Base-by-base conservation (phyloP, 2,797 vertebrate genomes). In the Chloroceryle amazona region DNA sequence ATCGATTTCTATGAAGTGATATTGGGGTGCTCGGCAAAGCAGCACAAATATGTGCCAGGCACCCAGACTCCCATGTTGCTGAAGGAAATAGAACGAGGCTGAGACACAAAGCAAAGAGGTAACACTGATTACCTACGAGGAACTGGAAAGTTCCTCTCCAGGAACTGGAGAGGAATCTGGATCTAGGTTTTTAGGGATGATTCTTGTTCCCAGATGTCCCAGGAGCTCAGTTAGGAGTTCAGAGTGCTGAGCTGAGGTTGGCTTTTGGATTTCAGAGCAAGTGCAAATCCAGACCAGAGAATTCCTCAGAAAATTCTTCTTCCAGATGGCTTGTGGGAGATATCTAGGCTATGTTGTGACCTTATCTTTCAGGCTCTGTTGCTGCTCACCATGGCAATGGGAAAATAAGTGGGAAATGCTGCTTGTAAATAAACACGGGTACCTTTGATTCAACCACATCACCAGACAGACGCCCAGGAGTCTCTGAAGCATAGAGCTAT, bases 281-380 rank as follows among this genome's bases (percentile, higher is more conserved):
- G 9, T 2, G 1, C 31, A 88, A 81, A 83, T 73, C 20, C 72
- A 20, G 33, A 65, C 68, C 72, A 91, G 79, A 74, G 79, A 76
- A 44, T 76, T 90, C 47, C 52, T 78, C 52, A 33, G 73, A 84
- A 89, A 91, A 72, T 0, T 0, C n/a, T 58, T 85, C 41, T 90
- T 74, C 90, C 85, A 93, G 85, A 81, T 81, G 86, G 68, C 52
- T 94, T 81, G 76, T 83, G 72, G 85, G 82, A 94, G 74, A 86
- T 67, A 88, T 17, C 51, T 90, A 86, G 80, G 65, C 57, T 85
- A 17, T 81, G 47, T 55, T 90, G 75, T 88, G 92, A 88, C 93
- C 95, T 90, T 80, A 7, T 66, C 31, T 96, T 90, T 94, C 72
- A 92, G 82, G 31, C n/a, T 95, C 37, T 86, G 18, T 72, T 83